These are phyloP conservation scores for Galendromus occidentalis DNA, from an alignment of 1,140 invertebrate species.

Conservation along the genomic window DNA sequence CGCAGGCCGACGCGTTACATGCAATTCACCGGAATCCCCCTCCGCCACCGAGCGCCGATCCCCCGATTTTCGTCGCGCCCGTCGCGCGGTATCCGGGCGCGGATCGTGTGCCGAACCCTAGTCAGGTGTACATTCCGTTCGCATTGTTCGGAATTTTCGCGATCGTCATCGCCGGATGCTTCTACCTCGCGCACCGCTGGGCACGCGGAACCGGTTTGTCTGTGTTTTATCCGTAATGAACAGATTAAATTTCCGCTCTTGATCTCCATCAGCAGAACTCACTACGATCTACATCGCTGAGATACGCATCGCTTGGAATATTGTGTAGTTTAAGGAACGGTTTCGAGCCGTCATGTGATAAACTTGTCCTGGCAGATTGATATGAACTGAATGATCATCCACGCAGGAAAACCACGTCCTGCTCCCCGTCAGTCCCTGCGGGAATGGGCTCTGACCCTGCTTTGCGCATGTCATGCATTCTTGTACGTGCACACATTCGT, in stretches of 20 bases:
- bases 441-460: slow-evolving; percentile 2
- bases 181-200: slow-evolving; percentile 9
- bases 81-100: background rate
- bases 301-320: too few relatives aligned
- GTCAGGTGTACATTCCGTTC: background rate
- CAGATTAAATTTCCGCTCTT: too few relatives aligned
- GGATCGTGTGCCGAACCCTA: background rate
- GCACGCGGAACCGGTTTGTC: background rate
- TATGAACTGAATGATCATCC: too few relatives aligned
- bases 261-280: too few relatives aligned
- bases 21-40: background rate
- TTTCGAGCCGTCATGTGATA: too few relatives aligned
- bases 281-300: too few relatives aligned
- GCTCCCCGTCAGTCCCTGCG: background rate
- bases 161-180: background rate
- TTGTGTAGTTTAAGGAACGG: too few relatives aligned
- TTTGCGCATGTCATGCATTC: slow-evolving; percentile 1
- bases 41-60: too few relatives aligned
- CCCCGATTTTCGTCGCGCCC: too few relatives aligned
- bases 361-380: too few relatives aligned
- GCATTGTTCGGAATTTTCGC: background rate
- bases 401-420: slow-evolving; percentile 6
- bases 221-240: too few relatives aligned
- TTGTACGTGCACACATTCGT: slow-evolving; percentile 9
- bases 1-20: background rate